Conservation (phyloP, 2,113 vertebrate species). For the Cyanoramphus novaezelandiae region DNA sequence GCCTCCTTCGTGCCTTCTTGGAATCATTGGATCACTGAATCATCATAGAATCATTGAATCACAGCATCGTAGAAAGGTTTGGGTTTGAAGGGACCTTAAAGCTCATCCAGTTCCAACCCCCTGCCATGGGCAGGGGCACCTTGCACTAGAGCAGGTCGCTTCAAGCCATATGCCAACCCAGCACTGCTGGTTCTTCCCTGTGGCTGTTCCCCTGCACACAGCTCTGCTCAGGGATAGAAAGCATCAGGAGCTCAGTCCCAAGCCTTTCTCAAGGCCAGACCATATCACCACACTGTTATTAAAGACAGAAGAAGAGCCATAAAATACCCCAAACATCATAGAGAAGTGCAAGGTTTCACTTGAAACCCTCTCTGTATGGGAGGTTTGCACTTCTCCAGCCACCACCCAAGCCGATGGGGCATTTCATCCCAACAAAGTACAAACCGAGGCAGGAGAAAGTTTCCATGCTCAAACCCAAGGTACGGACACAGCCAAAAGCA, state of each 20-base stretch:
- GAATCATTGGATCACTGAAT: background rate
- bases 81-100: background rate
- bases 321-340: background rate
- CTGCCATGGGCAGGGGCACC: background rate
- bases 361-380: background rate
- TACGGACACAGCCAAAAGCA: fast-evolving
- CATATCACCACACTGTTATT: fast-evolving
- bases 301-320: background rate
- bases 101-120: background rate
- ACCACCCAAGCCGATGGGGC: background rate
- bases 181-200: background rate
- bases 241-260: background rate
- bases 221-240: fast-evolving
- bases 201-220: fast-evolving
- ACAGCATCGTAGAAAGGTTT: background rate
- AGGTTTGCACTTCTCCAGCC: background rate
- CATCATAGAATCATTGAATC: background rate
- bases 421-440: background rate
- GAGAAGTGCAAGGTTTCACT: background rate
- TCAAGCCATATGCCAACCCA: fast-evolving
- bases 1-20: background rate
- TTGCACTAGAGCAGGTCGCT: background rate
- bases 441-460: background rate
- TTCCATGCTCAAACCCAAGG: background rate
- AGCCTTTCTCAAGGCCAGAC: background rate